Percentiles rank a stretch among this genome's conserved stretches.
These are phyloP conservation scores for Malaclemys terrapin DNA, from an alignment of 2,113 vertebrate genomes.

Conservation along the genomic window DNA sequence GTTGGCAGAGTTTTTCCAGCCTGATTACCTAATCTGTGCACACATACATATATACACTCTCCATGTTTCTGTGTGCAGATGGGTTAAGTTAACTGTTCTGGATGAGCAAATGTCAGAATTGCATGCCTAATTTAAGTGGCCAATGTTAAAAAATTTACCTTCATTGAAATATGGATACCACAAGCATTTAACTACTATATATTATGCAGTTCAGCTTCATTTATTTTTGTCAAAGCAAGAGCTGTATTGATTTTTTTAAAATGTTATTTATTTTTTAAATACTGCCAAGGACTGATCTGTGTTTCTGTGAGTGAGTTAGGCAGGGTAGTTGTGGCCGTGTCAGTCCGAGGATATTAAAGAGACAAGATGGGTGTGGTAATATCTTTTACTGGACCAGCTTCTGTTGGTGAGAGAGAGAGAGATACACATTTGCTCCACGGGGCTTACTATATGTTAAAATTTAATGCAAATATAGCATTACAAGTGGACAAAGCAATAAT, in stretches of 20 bases:
- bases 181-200: neutral
- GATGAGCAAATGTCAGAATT: neutral
- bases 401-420: neutral
- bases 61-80: neutral
- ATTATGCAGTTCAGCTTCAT: neutral
- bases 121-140: neutral
- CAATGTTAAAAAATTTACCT: conserved; percentile 21
- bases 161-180: conserved; percentile 2
- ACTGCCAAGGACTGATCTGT: neutral
- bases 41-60: neutral
- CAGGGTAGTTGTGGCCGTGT: too few species aligned
- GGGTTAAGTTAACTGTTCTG: neutral
- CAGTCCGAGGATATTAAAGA: neutral
- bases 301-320: neutral
- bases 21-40: neutral
- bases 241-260: neutral
- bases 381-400: too few species aligned
- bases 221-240: neutral
- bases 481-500: neutral
- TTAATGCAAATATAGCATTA: neutral
- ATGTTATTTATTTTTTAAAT: neutral
- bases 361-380: too few species aligned
- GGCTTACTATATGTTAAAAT: neutral
- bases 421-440: neutral
- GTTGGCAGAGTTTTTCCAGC: neutral